Evolutionary conservation across 2,888 invertebrate genomes (phyloP).

Genomic region (Cephus pulcher): DNA sequence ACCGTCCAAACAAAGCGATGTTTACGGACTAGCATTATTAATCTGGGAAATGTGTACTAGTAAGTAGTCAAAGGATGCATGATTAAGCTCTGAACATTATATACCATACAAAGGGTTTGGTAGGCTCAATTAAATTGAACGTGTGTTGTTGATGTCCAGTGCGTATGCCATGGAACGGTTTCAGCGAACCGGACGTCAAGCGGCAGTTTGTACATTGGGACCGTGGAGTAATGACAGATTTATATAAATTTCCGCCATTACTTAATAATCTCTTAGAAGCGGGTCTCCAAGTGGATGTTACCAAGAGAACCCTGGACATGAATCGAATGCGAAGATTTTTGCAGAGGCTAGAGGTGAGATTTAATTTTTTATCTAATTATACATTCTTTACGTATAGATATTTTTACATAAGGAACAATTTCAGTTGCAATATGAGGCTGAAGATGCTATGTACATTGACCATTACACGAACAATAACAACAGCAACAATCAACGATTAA

Average conservation of each 20-base stretch:
- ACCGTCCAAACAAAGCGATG: constrained; percentile 43
- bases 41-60: constrained; percentile 60
- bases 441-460: constrained; percentile 40
- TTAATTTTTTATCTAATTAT: background rate
- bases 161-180: constrained; percentile 49
- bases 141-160: constrained; percentile 26
- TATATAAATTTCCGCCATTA: constrained; percentile 50
- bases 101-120: background rate
- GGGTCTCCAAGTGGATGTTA: constrained; percentile 49
- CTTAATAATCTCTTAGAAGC: constrained; percentile 48
- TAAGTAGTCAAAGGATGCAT: constrained; percentile 24
- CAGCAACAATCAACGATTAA: constrained; percentile 23
- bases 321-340: constrained; percentile 50
- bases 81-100: background rate
- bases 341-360: constrained; percentile 47
- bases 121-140: background rate
- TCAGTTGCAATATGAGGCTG: constrained; percentile 50
- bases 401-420: background rate
- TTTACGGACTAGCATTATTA: constrained; percentile 52
- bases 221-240: constrained; percentile 40
- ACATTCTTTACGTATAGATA: background rate
- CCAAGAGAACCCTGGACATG: constrained; percentile 51
- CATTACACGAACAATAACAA: constrained; percentile 42
- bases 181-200: constrained; percentile 43
- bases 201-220: constrained; percentile 44